phyloP scores from a whole-genome alignment of 2,113 vertebrate species.

The Hydrochoerus hydrochaeris region DNA sequence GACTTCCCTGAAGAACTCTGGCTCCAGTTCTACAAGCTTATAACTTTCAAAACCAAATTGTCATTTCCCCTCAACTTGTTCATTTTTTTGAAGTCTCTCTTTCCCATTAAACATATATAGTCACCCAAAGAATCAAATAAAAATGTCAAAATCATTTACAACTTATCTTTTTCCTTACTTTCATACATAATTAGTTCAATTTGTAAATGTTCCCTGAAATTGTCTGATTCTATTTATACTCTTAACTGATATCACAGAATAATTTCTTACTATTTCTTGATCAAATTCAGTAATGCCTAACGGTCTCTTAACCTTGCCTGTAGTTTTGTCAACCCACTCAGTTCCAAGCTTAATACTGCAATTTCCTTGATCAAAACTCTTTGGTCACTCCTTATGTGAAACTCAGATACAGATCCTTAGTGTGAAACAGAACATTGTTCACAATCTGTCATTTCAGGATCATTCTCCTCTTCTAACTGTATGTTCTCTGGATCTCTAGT shows the following conservation, averaged over 20 bases:
- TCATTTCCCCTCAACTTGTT: background rate
- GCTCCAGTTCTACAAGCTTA: background rate
- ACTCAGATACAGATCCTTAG: background rate
- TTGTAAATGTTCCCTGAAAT: background rate
- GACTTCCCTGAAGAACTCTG: background rate
- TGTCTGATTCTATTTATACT: background rate
- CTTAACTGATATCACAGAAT: constrained; percentile 3
- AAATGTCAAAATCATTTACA: constrained; percentile 46
- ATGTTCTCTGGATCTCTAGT: background rate
- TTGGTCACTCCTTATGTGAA: background rate
- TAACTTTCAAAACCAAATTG: background rate
- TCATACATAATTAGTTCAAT: background rate
- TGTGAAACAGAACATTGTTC: background rate
- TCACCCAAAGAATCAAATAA: background rate
- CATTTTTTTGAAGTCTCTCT: background rate
- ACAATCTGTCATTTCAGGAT: background rate
- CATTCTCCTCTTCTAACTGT: background rate
- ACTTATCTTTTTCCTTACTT: constrained; percentile 12
- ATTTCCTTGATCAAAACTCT: background rate
- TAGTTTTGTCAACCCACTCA: background rate
- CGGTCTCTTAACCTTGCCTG: background rate
- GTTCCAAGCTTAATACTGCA: background rate
- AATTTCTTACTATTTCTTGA: background rate
- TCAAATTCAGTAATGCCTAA: background rate
- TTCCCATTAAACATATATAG: background rate